phyloP scores from a whole-genome alignment of 1,140 invertebrate genomes.

The Babylonia areolata region DNA sequence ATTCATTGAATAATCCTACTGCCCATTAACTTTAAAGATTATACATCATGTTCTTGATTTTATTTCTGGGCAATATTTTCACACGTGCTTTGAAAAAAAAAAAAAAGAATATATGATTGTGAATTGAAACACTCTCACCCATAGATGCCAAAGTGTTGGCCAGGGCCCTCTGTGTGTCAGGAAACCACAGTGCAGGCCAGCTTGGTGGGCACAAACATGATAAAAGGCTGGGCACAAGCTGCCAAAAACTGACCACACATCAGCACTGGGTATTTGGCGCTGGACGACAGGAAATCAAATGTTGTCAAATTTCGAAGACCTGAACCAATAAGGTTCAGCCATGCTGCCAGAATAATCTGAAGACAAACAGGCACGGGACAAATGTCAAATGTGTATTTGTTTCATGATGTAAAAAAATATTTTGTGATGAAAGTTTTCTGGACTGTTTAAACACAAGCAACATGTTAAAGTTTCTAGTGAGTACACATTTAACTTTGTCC shows the following conservation, averaged over 20 bases:
- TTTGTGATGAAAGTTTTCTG: no score
- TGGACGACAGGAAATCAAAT: constrained; percentile 57
- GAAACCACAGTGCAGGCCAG: constrained; percentile 77
- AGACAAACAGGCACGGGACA: constrained; percentile 33
- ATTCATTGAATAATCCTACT: no score
- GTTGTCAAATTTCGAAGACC: constrained; percentile 73
- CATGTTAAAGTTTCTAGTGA: no score
- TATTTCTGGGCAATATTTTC: no score
- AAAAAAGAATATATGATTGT: no score
- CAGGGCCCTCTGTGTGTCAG: constrained; percentile 72
- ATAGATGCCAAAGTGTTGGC: constrained; percentile 73
- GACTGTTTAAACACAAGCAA: no score
- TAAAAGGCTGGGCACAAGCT: constrained; percentile 76
- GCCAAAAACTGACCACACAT: constrained; percentile 74
- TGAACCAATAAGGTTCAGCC: constrained; percentile 76
- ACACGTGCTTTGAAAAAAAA: no score
- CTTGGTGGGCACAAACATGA: constrained; percentile 77
- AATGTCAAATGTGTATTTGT: neutral
- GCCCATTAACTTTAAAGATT: no score
- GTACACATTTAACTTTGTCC: neutral
- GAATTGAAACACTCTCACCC: constrained; percentile 47
- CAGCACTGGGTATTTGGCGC: constrained; percentile 57
- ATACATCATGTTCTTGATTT: no score
- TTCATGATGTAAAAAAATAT: no score
- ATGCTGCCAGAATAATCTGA: constrained; percentile 75